Conservation (phyloP, 2,888 invertebrate species). For the Andrena chrysosceles region DNA sequence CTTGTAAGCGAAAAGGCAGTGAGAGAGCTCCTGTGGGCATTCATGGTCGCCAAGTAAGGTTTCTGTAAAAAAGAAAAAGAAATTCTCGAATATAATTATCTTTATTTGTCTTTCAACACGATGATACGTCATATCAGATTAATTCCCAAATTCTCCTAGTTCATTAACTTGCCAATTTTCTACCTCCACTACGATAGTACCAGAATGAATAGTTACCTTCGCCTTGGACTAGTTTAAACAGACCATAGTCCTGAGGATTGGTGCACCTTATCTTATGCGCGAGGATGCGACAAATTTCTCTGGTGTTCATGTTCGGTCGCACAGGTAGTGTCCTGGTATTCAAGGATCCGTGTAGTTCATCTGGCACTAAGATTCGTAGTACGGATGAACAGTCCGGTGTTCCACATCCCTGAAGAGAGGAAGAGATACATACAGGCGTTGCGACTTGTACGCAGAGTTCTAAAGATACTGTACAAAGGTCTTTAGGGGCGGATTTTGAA, state of each 20-base stretch:
- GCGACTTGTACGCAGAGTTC: not conserved
- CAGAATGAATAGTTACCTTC: slow-evolving; percentile 88
- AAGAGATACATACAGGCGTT: not conserved
- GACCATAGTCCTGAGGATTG: slow-evolving; percentile 98
- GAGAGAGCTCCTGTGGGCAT: slow-evolving; percentile 95
- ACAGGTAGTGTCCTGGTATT: slow-evolving; percentile 96
- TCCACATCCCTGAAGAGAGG: slow-evolving; percentile 81
- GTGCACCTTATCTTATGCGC: slow-evolving; percentile 98
- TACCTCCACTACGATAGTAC: not conserved
- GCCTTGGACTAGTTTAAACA: slow-evolving; percentile 95
- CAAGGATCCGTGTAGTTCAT: slow-evolving; percentile 96
- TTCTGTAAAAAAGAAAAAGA: slow-evolving; percentile 88
- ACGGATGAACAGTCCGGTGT: slow-evolving; percentile 89
- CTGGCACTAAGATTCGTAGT: slow-evolving; percentile 96
- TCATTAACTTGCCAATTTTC: not conserved
- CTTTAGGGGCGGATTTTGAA: too few species aligned
- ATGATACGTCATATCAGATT: too few species aligned
- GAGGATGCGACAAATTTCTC: slow-evolving; percentile 96
- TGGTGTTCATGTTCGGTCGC: slow-evolving; percentile 96
- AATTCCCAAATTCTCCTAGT: not conserved
- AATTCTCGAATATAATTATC: not conserved
- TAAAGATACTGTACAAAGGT: too few species aligned
- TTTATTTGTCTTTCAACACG: not conserved
- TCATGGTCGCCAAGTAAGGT: slow-evolving; percentile 95
- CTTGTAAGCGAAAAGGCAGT: slow-evolving; percentile 97